Evolutionary conservation across 2,113 vertebrate species (phyloP).

Genomic region (Asarcornis scutulata): DNA sequence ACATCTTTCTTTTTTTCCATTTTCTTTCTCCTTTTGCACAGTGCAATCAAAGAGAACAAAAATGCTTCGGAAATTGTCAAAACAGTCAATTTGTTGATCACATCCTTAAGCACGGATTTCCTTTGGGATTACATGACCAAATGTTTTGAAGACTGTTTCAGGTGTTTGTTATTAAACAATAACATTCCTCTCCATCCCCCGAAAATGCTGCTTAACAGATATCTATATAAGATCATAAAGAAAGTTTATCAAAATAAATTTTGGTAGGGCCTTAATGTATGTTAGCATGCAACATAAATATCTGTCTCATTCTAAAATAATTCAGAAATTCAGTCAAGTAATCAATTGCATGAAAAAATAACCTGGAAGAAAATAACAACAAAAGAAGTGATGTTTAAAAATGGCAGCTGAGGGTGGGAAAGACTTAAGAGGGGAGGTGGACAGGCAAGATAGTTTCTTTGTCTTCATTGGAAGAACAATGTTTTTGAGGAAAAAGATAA

Average conservation of each 20-base stretch:
- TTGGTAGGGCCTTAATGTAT: background rate
- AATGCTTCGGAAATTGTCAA: slow-evolving; percentile 94
- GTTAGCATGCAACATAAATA: background rate
- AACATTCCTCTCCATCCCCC: background rate
- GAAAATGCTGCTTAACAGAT: background rate
- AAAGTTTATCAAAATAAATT: background rate
- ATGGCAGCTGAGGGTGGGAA: background rate
- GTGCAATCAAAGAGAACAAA: slow-evolving; percentile 93
- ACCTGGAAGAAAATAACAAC: background rate
- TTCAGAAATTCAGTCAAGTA: background rate
- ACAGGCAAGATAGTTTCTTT: background rate
- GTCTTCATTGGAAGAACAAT: background rate
- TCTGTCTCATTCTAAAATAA: background rate
- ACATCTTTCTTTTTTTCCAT: background rate
- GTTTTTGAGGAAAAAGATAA: background rate
- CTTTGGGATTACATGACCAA: slow-evolving; percentile 95
- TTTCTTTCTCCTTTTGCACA: slow-evolving; percentile 55
- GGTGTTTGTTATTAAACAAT: slow-evolving; percentile 74
- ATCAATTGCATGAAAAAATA: background rate
- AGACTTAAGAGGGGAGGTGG: background rate
- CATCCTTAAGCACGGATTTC: slow-evolving; percentile 90
- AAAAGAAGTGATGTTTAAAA: background rate
- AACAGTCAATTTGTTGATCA: slow-evolving; percentile 91
- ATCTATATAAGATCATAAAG: background rate
- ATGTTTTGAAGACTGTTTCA: slow-evolving; percentile 87